phyloP scores from a whole-genome alignment of 2,113 vertebrate species.

The Eclectus roratus region DNA sequence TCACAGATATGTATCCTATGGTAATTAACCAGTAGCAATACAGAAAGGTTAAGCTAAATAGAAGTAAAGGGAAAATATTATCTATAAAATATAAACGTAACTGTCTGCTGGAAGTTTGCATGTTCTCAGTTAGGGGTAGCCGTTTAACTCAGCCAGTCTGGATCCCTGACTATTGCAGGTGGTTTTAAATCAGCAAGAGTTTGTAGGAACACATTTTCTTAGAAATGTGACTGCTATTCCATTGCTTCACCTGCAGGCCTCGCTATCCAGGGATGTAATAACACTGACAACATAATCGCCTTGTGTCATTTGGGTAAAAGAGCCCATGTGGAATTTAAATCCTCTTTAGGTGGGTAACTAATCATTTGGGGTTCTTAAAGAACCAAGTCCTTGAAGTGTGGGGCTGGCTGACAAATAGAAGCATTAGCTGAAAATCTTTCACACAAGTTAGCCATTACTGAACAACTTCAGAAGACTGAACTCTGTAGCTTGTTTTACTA shows the following conservation, averaged over 20 bases:
- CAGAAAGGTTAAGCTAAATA: not conserved
- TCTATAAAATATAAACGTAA: not conserved
- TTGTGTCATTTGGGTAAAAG: not conserved
- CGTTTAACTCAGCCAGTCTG: not conserved
- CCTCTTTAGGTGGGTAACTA: not conserved
- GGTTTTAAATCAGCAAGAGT: not conserved
- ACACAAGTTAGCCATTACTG: not conserved
- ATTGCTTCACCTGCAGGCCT: not conserved
- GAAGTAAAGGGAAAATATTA: not conserved
- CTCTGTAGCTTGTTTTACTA: not conserved
- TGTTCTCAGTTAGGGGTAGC: not conserved
- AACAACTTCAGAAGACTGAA: not conserved
- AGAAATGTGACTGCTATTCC: not conserved
- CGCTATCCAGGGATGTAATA: not conserved
- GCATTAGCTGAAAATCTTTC: not conserved
- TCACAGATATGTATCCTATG: not conserved
- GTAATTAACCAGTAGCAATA: not conserved
- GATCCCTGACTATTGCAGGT: not conserved
- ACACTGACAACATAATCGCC: accelerated
- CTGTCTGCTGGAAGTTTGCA: not conserved
- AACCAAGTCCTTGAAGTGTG: not conserved
- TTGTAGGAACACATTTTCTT: not conserved
- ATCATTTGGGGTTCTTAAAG: not conserved
- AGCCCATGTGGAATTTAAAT: not conserved
- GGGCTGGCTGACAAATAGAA: not conserved